Conservation (phyloP, 2,113 vertebrate species). For the Scomber japonicus region DNA sequence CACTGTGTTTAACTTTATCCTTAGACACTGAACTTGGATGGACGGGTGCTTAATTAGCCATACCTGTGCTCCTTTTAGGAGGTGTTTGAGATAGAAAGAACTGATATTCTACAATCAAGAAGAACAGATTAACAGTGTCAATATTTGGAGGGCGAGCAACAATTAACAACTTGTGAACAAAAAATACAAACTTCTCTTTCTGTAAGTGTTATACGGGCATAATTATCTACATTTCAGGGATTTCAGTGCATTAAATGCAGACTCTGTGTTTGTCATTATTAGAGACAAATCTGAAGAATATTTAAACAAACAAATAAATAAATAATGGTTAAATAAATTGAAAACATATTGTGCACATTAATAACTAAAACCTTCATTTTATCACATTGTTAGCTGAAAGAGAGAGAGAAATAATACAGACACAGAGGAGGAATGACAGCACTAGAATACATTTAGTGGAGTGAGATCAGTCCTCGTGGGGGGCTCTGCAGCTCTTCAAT, state of each 20-base stretch:
- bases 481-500: constrained; percentile 46
- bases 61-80: neutral
- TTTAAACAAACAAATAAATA: constrained; percentile 62
- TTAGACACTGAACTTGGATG: neutral
- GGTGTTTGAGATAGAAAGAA: neutral
- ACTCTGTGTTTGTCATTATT: constrained; percentile 29
- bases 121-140: neutral
- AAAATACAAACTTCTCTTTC: neutral
- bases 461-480: constrained; percentile 43
- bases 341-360: constrained; percentile 46
- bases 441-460: constrained; percentile 57
- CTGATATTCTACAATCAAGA: neutral
- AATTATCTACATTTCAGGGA: constrained; percentile 37
- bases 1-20: constrained; percentile 28
- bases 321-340: constrained; percentile 67
- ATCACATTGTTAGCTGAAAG: constrained; percentile 50
- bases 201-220: constrained; percentile 9
- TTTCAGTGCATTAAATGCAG: constrained; percentile 54
- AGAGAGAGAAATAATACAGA: constrained; percentile 57
- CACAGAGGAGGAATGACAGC: constrained; percentile 53
- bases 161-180: neutral
- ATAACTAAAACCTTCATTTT: constrained; percentile 37
- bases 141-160: neutral
- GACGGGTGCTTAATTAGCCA: constrained; percentile 18
- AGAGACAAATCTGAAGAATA: constrained; percentile 50